These are phyloP conservation scores for Burhinus oedicnemus DNA, from an alignment of 2,113 vertebrate species.

Conservation along the genomic window DNA sequence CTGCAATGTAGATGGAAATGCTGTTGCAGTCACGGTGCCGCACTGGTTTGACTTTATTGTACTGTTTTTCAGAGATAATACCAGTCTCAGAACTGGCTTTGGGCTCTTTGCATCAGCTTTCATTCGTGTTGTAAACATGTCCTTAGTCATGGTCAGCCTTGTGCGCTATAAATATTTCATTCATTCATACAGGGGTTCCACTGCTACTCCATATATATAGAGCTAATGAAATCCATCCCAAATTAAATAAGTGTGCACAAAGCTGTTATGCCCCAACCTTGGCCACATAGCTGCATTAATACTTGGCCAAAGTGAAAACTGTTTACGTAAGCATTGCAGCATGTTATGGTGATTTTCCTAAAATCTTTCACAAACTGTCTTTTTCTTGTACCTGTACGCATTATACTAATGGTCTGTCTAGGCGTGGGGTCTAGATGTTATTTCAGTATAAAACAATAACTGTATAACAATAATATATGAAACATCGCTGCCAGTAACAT, in stretches of 20 bases:
- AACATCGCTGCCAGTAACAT: fast-evolving
- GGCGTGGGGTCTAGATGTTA: not conserved
- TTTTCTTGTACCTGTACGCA: not conserved
- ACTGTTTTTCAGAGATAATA: not conserved
- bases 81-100: not conserved
- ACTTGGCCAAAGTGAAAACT: not conserved
- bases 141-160: not conserved
- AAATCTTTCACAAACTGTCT: not conserved
- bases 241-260: not conserved
- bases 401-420: not conserved
- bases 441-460: not conserved
- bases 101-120: not conserved
- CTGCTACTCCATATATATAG: not conserved
- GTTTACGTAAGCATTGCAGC: not conserved
- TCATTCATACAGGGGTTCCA: not conserved
- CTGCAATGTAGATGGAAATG: not conserved
- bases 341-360: not conserved
- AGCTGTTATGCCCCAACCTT: not conserved
- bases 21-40: not conserved
- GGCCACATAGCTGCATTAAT: not conserved
- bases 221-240: not conserved
- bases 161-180: not conserved
- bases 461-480: not conserved
- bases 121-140: not conserved
- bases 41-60: not conserved